Conservation (phyloP, 2,797 vertebrate species). For the Pampus argenteus region DNA sequence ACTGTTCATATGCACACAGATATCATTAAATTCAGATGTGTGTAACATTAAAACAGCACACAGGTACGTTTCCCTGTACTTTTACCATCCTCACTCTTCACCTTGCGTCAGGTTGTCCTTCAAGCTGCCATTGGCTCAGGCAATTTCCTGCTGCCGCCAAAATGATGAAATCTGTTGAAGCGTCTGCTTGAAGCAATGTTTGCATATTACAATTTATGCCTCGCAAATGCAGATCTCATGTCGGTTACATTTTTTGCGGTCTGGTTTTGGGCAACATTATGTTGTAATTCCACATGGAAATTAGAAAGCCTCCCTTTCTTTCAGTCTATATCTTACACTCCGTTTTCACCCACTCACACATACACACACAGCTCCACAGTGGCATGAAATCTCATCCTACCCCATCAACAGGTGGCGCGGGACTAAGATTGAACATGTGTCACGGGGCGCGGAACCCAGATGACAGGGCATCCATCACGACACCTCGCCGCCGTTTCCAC, state of each 20-base stretch:
- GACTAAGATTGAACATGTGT: slow-evolving; percentile 64
- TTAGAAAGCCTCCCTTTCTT: not conserved
- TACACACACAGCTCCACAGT: slow-evolving; percentile 21
- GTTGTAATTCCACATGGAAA: not conserved
- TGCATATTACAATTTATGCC: slow-evolving; percentile 19
- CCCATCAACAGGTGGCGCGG: slow-evolving; percentile 66
- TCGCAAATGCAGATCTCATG: slow-evolving; percentile 1
- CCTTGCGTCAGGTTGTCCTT: slow-evolving; percentile 17
- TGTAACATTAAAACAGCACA: slow-evolving; percentile 4
- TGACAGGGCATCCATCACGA: slow-evolving; percentile 70
- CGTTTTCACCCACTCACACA: not conserved
- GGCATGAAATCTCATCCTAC: slow-evolving; percentile 55
- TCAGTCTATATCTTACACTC: slow-evolving; percentile 7
- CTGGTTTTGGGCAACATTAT: not conserved
- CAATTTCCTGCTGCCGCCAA: not conserved
- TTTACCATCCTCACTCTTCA: not conserved
- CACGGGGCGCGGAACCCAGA: slow-evolving; percentile 22
- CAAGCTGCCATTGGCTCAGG: slow-evolving; percentile 9
- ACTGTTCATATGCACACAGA: not conserved
- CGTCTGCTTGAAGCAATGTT: not conserved
- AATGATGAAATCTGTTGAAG: slow-evolving; percentile 3
- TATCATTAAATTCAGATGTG: not conserved
- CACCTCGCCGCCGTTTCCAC: slow-evolving; percentile 18
- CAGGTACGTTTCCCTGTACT: not conserved
- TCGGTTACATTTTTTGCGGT: not conserved